A percentile compares a stretch with the other conserved stretches of the same genome.
Evolutionary conservation across 2,888 invertebrate species (phyloP).

Genomic region (Synergus itoensis): DNA sequence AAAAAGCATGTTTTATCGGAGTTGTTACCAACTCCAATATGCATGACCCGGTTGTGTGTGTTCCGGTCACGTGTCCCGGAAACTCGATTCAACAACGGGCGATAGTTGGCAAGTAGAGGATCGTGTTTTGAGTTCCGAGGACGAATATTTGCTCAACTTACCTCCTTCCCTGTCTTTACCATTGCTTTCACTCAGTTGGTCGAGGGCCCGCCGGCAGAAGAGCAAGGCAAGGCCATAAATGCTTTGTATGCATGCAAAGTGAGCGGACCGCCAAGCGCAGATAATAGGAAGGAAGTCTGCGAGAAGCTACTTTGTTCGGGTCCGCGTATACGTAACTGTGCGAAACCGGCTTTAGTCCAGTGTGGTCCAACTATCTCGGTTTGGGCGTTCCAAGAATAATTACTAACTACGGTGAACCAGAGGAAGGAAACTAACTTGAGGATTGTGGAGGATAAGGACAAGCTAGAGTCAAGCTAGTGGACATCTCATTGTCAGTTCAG

Average conservation of each 20-base stretch:
- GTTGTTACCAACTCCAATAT: constrained; percentile 22
- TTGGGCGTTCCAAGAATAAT: constrained; percentile 50
- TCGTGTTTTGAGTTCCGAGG: constrained; percentile 32
- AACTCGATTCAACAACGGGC: constrained; percentile 18
- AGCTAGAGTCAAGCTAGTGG: constrained; percentile 23
- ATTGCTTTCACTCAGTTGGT: constrained; percentile 31
- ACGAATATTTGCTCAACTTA: constrained; percentile 43
- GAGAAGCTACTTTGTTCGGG: constrained; percentile 66
- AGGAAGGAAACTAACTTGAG: constrained; percentile 53
- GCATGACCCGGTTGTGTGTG: background rate
- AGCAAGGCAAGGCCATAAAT: constrained; percentile 62
- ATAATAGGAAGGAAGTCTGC: constrained; percentile 65
- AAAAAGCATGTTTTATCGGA: background rate
- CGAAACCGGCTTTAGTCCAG: constrained; percentile 42
- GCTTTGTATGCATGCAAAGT: constrained; percentile 69
- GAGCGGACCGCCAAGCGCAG: constrained; percentile 61
- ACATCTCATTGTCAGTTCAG: constrained; percentile 43
- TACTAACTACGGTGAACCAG: constrained; percentile 44
- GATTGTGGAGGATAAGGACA: constrained; percentile 40
- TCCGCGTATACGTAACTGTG: constrained; percentile 42
- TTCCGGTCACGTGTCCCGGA: constrained; percentile 30
- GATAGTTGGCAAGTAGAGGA: constrained; percentile 38
- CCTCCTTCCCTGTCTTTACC: background rate
- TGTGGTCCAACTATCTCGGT: constrained; percentile 47
- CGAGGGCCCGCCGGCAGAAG: constrained; percentile 22